These are phyloP conservation scores for Reticulitermes lucifugus DNA, from an alignment of 2,888 invertebrate species.

Conservation along the genomic window DNA sequence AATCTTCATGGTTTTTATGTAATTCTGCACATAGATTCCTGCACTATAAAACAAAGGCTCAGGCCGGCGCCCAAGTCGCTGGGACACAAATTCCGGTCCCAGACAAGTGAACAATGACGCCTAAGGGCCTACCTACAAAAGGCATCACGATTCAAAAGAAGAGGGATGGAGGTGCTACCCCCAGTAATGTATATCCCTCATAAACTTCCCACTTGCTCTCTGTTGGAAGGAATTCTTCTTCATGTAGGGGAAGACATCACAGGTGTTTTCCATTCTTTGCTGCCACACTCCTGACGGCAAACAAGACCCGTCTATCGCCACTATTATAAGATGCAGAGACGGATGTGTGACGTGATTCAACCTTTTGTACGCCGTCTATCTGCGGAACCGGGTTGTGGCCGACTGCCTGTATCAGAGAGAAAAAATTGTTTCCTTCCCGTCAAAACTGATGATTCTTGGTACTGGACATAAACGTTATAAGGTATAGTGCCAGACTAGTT, in stretches of 20 bases:
- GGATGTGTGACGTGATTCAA: background rate
- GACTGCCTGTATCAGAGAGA: too few relatives aligned
- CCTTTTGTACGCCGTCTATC: background rate
- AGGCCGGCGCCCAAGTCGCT: slow-evolving; percentile 13
- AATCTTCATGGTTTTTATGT: too few relatives aligned
- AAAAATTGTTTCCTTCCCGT: too few relatives aligned
- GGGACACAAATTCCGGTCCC: slow-evolving; percentile 4
- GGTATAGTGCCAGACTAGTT: too few relatives aligned
- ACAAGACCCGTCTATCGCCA: too few relatives aligned
- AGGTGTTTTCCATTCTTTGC: background rate
- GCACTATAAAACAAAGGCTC: background rate
- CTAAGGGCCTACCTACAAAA: background rate
- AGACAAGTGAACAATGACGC: slow-evolving; percentile 21
- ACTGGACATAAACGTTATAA: too few relatives aligned
- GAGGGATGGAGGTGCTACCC: background rate
- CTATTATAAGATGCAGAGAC: background rate
- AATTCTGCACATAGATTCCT: background rate
- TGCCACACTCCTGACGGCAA: background rate
- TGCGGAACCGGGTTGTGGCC: too few relatives aligned
- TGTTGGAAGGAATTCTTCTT: background rate
- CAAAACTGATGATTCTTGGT: too few relatives aligned
- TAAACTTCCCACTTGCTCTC: background rate
- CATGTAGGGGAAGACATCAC: background rate
- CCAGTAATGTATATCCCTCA: slow-evolving; percentile 1
- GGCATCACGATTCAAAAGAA: background rate